A percentile compares a stretch with the other conserved stretches of the same genome.
phyloP scores from a whole-genome alignment of 2,888 invertebrate genomes.

The Hoplodrina blanda region DNA sequence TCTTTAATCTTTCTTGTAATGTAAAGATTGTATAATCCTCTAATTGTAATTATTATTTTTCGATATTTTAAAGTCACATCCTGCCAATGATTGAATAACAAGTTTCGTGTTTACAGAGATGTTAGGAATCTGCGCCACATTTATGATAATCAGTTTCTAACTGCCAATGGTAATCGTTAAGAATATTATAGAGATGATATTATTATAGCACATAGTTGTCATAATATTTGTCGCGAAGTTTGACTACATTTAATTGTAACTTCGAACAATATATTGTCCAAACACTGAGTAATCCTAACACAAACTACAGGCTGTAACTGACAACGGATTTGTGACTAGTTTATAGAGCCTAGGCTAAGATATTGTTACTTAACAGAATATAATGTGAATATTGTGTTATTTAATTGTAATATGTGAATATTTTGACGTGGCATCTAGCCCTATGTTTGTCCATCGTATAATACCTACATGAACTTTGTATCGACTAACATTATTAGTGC shows the following conservation, averaged over 20 bases:
- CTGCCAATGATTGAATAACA: constrained; percentile 30
- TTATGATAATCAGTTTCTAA: constrained; percentile 58
- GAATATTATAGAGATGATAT: constrained; percentile 51
- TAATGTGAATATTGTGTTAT: constrained; percentile 85
- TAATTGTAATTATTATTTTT: constrained; percentile 39
- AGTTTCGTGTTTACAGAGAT: constrained; percentile 25
- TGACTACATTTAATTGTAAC: constrained; percentile 47
- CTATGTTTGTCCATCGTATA: constrained; percentile 73
- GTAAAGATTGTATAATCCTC: constrained; percentile 38
- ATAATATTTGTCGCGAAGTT: constrained; percentile 45
- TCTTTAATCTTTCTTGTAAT: constrained; percentile 36
- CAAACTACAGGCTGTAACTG: constrained; percentile 86
- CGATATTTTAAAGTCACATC: constrained; percentile 45
- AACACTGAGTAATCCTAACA: constrained; percentile 74
- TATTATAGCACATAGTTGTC: constrained; percentile 42
- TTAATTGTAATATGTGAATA: constrained; percentile 85
- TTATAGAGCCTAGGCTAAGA: constrained; percentile 75
- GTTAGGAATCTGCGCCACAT: constrained; percentile 51
- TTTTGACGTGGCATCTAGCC: constrained; percentile 75
- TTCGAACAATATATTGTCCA: constrained; percentile 64
- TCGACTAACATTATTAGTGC: constrained; percentile 70
- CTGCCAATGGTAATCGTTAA: constrained; percentile 69
- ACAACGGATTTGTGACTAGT: constrained; percentile 90
- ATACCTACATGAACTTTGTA: constrained; percentile 67
- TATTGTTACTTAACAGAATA: constrained; percentile 86